A percentile compares a stretch with the other conserved stretches of the same genome.
Conservation (phyloP, 2,113 vertebrate species). For the Alethe diademata region DNA sequence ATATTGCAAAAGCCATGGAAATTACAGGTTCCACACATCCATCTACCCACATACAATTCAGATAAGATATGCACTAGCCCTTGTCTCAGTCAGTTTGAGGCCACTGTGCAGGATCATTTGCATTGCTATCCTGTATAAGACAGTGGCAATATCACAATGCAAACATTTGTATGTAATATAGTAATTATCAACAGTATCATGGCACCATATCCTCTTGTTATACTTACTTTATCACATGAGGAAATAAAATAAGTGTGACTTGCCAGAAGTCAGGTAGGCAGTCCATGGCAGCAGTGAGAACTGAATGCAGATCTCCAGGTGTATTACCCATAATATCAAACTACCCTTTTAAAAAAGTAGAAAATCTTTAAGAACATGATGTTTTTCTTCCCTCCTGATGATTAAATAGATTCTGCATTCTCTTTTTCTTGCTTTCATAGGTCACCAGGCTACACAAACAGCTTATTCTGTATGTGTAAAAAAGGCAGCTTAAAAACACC, state of each 20-base stretch:
- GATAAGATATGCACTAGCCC: neutral
- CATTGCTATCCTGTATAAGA: neutral
- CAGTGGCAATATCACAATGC: neutral
- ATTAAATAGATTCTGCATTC: neutral
- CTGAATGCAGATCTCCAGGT: neutral
- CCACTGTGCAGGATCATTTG: neutral
- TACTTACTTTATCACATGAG: neutral
- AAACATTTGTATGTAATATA: neutral
- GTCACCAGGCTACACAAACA: neutral
- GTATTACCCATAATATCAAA: neutral
- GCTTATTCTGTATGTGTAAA: neutral
- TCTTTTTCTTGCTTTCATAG: neutral
- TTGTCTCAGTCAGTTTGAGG: neutral
- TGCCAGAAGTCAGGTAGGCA: neutral
- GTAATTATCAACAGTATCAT: neutral
- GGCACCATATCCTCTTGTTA: neutral
- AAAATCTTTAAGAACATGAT: neutral
- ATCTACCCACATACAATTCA: neutral
- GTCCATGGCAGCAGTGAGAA: neutral
- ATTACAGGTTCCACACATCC: neutral
- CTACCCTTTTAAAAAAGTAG: neutral
- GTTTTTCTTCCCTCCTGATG: neutral
- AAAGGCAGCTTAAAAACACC: neutral
- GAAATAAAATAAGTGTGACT: neutral
- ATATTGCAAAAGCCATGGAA: neutral